Evolutionary conservation across 2,113 vertebrate species (phyloP).

Genomic region (Neogale vison): DNA sequence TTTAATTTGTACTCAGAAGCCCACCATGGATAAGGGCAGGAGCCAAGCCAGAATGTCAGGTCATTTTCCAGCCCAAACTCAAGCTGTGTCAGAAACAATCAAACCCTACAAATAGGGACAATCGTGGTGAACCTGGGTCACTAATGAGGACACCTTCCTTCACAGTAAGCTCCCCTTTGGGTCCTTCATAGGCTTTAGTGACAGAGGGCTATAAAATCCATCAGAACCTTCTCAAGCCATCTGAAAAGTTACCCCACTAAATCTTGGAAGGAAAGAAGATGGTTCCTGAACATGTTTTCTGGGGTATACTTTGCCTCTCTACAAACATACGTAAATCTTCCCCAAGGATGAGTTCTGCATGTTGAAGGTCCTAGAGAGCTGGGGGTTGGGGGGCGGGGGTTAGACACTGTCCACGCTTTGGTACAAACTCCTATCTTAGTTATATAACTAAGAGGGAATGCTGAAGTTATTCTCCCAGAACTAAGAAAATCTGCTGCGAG

Average conservation of each 20-base stretch:
- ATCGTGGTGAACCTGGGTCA: not conserved
- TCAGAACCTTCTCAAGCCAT: not conserved
- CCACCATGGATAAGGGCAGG: not conserved
- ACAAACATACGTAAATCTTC: not conserved
- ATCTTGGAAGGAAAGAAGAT: not conserved
- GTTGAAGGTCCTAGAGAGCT: not conserved
- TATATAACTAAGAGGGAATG: not conserved
- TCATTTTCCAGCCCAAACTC: not conserved
- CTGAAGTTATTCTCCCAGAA: not conserved
- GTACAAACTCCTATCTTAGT: not conserved
- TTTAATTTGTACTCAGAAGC: not conserved
- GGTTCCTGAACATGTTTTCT: not conserved
- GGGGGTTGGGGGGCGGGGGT: accelerated
- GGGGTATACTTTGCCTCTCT: not conserved
- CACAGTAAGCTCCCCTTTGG: not conserved
- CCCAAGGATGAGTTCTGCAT: not conserved
- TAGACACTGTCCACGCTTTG: not conserved
- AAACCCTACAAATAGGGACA: not conserved
- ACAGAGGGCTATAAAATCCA: not conserved
- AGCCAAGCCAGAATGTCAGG: not conserved
- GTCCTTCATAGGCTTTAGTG: not conserved
- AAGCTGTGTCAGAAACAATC: not conserved
- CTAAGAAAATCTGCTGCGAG: not conserved
- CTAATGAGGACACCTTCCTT: not conserved
- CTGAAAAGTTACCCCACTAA: not conserved